Base-by-base conservation (phyloP, 1,140 invertebrate species). In the Heliconius hewitsoni region DNA sequence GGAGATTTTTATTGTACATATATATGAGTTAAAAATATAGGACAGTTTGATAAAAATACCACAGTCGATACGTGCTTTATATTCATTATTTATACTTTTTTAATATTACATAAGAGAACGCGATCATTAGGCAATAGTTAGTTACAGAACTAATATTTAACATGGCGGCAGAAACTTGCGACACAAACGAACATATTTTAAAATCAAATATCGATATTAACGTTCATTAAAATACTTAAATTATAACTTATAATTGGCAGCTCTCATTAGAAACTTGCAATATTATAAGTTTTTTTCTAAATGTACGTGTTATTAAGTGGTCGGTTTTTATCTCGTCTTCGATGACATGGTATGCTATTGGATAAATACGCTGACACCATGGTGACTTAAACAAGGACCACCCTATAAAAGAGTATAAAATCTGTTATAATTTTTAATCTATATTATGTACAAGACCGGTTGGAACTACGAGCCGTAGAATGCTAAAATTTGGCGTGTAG, bases 201-300 rank as follows among this genome's bases (percentile, higher is more conserved):
- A 76, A 66, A 76, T 76, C n/a, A 76, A 76, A 76, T 71, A 39
- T 60, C 60, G 46, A 6, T 39, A 39, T 71, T 70, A 39, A 76
- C 18, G 55, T 74, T 66, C 34, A 74, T 79, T 79, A 55, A 79
- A 79, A 74, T 79, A 79, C 42, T 79, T 79, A 46, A 74, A 74
- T 71, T 79, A 74, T 74, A 55, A 71, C 23, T 34, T 74, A 71
- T 79, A 79, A 79, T 79, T 79, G 77, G 77, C 77, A 57, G 57
- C 55, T 13, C 55, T 73, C 71, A 73, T 78, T 78, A 78, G 71
- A 37, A 16, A 23, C 11, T 66, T 66, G 60, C 60, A 30, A 66
- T 27, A 66, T 30, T 57, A n/a, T 37, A 34, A n/a, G 16, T 66
- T 66, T 66, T 16, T 27, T 16, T 66, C 23, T 30, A 74, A 60